Base-by-base conservation (phyloP, 2,113 vertebrate genomes). In the Charina bottae region DNA sequence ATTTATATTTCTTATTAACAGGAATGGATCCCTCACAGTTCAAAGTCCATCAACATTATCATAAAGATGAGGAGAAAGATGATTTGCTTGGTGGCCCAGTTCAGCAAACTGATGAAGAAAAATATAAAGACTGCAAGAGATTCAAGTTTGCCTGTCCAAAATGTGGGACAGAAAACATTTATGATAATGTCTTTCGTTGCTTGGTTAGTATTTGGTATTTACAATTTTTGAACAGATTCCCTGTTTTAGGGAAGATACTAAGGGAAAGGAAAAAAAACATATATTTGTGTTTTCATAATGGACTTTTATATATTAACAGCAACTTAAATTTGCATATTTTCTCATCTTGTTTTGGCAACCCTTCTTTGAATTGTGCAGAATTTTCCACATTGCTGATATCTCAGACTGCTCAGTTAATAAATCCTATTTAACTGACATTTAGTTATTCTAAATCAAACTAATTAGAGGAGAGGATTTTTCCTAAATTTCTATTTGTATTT, bases 11-110 rank as follows among this genome's bases (percentile, higher is more conserved):
- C 94, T 93, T 94, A 92, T 96, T 95, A 93, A 94, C 96, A 99
- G 99, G 99, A 90, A 97, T 99, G 93, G 99, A 99, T 96, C 98
- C 99, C 0, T 97, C 98, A 93, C 99, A 99, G 58, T 99, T 99
- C 97, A 97, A 98, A 94, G 97, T 98, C 95, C 98, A 98, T 93
- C 98, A 98, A 95, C 98, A 98, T 97, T 98, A 98, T 95, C 98
- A 98, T 97, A 98, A 98, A 95, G 99, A 99, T 97, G 99, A 99
- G 91, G 99, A 99, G 97, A 97, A 97, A 1, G 98, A 99, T 56
- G 97, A 95, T 92, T 97, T 97, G 85, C 97, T 99, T 96, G 99
- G 99, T 93, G 98, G 97, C 92, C 98, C 97, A 49, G 98, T 98
- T 92, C 99, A 99, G 96, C 98, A 99, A 93, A 99, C 98, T 0